Percentiles rank a stretch among this genome's conserved stretches.
phyloP scores from a whole-genome alignment of 2,113 vertebrate genomes.

The Heloderma charlesbogerti region DNA sequence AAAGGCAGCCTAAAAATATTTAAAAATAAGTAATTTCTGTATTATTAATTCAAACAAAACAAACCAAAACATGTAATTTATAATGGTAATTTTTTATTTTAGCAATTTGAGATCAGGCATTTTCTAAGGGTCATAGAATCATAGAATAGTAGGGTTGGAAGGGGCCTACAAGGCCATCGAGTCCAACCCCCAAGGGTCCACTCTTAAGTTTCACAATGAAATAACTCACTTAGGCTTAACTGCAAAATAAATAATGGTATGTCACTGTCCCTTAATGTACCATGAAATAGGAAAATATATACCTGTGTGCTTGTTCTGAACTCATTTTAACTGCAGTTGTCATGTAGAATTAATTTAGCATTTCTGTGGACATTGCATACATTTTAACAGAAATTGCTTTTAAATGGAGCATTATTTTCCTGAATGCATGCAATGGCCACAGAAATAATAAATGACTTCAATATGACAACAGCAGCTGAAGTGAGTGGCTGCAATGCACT shows the following conservation, averaged over 20 bases:
- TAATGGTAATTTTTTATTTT: not conserved
- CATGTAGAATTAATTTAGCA: slow-evolving; percentile 39
- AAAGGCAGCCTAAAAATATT: too few species aligned
- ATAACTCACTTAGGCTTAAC: not conserved
- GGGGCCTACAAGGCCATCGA: too few species aligned
- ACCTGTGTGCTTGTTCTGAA: slow-evolving; percentile 27
- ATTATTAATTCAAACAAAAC: not conserved
- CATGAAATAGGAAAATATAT: not conserved
- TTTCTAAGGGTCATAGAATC: too few species aligned
- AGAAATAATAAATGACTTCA: not conserved
- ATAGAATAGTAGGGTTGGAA: too few species aligned
- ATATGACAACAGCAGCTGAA: too few species aligned
- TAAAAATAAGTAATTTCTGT: too few species aligned
- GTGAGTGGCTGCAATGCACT: too few species aligned
- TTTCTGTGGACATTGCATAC: slow-evolving; percentile 43
- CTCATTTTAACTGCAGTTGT: slow-evolving; percentile 25
- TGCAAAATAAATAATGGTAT: not conserved
- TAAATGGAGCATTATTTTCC: slow-evolving; percentile 49
- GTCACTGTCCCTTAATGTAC: not conserved
- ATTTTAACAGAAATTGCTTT: slow-evolving; percentile 46
- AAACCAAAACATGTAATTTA: not conserved
- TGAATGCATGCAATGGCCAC: not conserved
- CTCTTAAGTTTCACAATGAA: not conserved
- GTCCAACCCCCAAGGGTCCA: not conserved
- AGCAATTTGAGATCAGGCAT: not conserved